Evolutionary conservation across 2,113 vertebrate species (phyloP), one percentile per base, ranked within the genome.

Genomic region (Pluvianellus socialis): DNA sequence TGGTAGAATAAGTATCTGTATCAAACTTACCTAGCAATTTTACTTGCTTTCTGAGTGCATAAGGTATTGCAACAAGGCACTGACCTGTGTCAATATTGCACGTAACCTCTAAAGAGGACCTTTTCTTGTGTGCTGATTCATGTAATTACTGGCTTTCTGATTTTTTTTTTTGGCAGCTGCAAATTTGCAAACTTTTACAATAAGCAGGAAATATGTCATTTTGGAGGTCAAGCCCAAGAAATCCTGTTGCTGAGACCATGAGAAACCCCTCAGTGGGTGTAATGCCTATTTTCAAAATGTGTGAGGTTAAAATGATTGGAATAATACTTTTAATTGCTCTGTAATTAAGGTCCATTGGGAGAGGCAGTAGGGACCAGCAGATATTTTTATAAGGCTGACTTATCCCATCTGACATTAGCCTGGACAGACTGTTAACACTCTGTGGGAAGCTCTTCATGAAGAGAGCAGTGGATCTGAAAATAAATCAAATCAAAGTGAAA

Each of bases 321-420:
- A 40, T 81, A 32, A 92, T 79, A 5, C 61, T 90, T 95, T 88
- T 96, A 97, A 98, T 98, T 97, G 92, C 95, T 91, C 32, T 44
- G 24, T 95, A 86, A 97, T 96, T 86, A 92, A 87, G 76, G 73
- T 50, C 82, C 70, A 5, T 61, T 0, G 11, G 67, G 90, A 75
- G 68, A 85, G 85, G 90, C 84, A 45, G 83, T 65, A 53, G 88
- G 91, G 92, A 76, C 72, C 62, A 72, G 91, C 87, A 88, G 95
- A 12, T 95, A 63, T 65, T 92, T 89, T 92, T 86, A 6, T 35
- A 3, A 20, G 81, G 70, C 47, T 82, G 77, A 21, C 87, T 90
- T 52, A 32, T 30, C 83, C 95, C 91, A 63, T 23, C 80, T 93
- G 96, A 82, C 85, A 63, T 45, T 7, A 42, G 80, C 32, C 88